A percentile compares a stretch with the other conserved stretches of the same genome.
phyloP scores from a whole-genome alignment of 2,113 vertebrate species.

The Vicugna pacos region DNA sequence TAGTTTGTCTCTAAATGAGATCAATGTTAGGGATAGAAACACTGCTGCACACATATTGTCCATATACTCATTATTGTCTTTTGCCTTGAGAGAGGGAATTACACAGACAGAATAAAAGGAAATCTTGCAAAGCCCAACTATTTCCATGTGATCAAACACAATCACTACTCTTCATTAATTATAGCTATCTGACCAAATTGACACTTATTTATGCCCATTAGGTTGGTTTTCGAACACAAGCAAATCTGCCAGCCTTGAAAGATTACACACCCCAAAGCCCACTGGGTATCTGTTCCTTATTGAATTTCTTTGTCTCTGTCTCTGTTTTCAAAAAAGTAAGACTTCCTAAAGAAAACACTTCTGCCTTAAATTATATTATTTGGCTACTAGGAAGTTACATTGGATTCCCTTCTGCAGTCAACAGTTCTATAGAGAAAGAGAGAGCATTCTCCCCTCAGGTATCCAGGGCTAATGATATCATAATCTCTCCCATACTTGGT shows the following conservation, averaged over 20 bases:
- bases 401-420: background rate
- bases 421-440: background rate
- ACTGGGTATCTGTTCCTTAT: constrained; percentile 54
- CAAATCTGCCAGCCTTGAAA: constrained; percentile 57
- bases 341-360: constrained; percentile 42
- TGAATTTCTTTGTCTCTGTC: constrained; percentile 57
- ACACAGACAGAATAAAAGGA: constrained; percentile 19
- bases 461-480: background rate
- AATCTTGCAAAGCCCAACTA: background rate
- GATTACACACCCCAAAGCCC: constrained; percentile 47
- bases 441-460: background rate
- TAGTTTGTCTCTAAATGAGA: background rate
- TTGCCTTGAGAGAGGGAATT: background rate
- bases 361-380: constrained; percentile 59
- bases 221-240: constrained; percentile 49
- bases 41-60: background rate
- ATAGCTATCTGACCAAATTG: constrained; percentile 46
- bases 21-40: background rate
- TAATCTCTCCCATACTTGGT: background rate
- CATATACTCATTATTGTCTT: background rate
- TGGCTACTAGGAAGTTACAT: constrained; percentile 14
- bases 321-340: constrained; percentile 51
- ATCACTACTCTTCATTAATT: constrained; percentile 53
- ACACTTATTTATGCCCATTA: constrained; percentile 70
- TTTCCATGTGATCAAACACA: constrained; percentile 37